Evolutionary conservation across 2,888 invertebrate genomes (phyloP), one percentile per base, ranked within the genome.

Genomic region (Dicroscelio sp.): DNA sequence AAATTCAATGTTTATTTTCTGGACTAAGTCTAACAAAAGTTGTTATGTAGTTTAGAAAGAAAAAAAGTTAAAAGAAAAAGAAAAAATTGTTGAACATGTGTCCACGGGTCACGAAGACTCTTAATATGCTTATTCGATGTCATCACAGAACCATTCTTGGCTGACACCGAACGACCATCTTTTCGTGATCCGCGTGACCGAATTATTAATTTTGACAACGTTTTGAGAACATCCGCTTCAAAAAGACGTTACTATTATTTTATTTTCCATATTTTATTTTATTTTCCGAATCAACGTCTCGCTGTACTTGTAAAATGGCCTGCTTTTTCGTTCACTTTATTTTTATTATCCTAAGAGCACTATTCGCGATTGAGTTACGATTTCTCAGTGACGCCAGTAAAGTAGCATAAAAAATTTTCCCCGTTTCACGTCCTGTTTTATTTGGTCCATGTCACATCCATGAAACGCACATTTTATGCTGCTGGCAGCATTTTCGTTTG

Each of bases 271-370:
- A 94, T 94, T 95, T 94, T 94, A 94, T 94, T 94, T 92, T 92
- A 92, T 94, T 94, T 94, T 52, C 75, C 80, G 83, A 90, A 78
- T 92, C 73, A 85, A 86, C 78, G 52, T 86, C 67, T 92, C 90
- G 91, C 87, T 89, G 48, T 88, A 93, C 92, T 95, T 95, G 95
- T 95, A 95, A 95, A 95, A 95, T 95, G 94, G 95, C 94, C 92
- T 94, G 93, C 94, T 95, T 94, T 92, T 93, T 94, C 93, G 90
- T 92, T 93, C 93, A 92, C 95, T 94, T 95, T 95, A 94, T 95
- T 95, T 94, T 94, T 93, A 92, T 93, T 93, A 93, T 94, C 90
- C 91, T 87, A 80, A 73, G 80, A 75, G 52, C 65, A 63, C 69
- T 76, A 85, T 82, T 75, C 67, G 75, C 80, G 75, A 85, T 67